Evolutionary conservation across 2,113 vertebrate species (phyloP).

Genomic region (Equus przewalskii): DNA sequence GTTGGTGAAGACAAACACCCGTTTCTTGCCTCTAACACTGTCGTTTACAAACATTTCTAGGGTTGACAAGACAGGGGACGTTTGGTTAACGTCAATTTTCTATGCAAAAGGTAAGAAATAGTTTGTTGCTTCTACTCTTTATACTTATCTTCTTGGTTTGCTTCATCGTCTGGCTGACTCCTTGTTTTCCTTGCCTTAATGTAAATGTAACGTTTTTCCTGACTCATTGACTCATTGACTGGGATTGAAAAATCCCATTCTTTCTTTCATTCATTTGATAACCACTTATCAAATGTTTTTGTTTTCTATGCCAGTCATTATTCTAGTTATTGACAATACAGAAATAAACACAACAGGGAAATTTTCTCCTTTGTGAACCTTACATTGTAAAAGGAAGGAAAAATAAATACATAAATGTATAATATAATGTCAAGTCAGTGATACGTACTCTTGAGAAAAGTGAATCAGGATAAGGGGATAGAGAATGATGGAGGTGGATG

Average conservation of each 20-base stretch:
- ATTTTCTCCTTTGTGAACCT: neutral
- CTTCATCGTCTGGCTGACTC: neutral
- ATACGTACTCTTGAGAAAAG: neutral
- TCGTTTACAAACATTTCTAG: neutral
- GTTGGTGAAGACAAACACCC: neutral
- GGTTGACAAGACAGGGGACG: neutral
- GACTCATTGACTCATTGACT: neutral
- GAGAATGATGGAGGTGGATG: neutral
- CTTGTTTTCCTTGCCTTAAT: neutral
- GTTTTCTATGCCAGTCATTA: neutral
- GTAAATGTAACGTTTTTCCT: neutral
- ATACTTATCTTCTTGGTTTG: neutral
- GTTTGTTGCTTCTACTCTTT: neutral
- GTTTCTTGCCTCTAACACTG: neutral
- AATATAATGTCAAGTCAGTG: neutral
- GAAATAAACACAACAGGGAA: neutral
- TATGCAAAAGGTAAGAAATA: neutral
- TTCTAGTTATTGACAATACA: neutral
- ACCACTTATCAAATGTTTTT: neutral
- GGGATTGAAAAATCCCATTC: neutral
- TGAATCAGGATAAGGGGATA: accelerated
- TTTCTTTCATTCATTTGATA: neutral
- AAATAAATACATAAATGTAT: neutral
- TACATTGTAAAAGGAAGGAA: neutral
- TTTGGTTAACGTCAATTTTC: neutral